phyloP scores from a whole-genome alignment of 2,113 vertebrate genomes.

The Rhizomys pruinosus region DNA sequence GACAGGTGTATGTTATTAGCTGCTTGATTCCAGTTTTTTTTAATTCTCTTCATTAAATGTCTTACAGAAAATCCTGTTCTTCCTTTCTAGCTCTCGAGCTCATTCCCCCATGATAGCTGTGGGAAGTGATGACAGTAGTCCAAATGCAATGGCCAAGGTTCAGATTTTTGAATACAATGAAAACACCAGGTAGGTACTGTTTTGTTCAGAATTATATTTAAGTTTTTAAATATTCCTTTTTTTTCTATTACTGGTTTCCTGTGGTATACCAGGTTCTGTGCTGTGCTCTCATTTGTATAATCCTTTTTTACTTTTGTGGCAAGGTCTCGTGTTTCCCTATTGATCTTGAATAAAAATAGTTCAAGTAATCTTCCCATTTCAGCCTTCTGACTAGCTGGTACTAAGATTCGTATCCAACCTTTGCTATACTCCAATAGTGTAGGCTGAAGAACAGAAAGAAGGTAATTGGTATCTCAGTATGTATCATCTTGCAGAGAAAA shows the following conservation, averaged over 20 bases:
- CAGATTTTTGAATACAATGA: constrained; percentile 99
- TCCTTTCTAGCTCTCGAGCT: constrained; percentile 91
- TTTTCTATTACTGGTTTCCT: constrained; percentile 28
- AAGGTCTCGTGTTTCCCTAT: not conserved
- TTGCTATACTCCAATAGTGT: not conserved
- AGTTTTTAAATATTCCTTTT: constrained; percentile 34
- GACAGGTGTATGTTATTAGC: not conserved
- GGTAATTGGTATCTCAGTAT: not conserved
- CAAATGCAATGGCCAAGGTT: constrained; percentile 94
- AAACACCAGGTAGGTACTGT: constrained; percentile 93
- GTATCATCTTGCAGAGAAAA: not conserved
- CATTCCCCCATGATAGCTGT: constrained; percentile 98
- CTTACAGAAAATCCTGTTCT: not conserved
- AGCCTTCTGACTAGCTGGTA: not conserved
- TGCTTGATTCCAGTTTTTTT: not conserved
- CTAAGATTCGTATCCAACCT: not conserved
- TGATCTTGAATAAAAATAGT: not conserved
- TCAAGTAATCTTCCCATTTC: not conserved
- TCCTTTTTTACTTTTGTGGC: not conserved
- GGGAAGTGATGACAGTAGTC: constrained; percentile 96
- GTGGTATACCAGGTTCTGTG: not conserved
- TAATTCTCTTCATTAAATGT: not conserved
- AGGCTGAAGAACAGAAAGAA: not conserved
- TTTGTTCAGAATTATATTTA: constrained; percentile 38
- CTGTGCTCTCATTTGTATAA: not conserved